Conservation (phyloP, 2,113 vertebrate genomes). For the Marcusenius ussheri region DNA sequence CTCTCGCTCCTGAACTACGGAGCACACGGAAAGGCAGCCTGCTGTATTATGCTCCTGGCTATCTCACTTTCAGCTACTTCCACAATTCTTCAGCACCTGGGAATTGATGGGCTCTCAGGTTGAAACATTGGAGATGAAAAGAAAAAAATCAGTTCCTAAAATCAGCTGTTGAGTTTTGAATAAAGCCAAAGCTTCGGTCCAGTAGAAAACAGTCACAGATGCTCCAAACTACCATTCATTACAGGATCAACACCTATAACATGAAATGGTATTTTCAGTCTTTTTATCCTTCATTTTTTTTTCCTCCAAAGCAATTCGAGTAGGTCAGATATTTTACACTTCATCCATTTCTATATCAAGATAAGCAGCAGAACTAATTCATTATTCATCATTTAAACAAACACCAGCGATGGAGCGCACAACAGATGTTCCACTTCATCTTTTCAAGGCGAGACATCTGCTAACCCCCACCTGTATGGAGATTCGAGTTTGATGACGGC, state of each 20-base stretch:
- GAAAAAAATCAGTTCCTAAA: background rate
- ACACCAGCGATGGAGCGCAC: background rate
- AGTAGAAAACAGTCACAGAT: background rate
- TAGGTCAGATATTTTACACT: background rate
- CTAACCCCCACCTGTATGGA: background rate
- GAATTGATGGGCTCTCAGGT: background rate
- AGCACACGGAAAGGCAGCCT: background rate
- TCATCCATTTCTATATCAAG: background rate
- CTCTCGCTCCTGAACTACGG: background rate
- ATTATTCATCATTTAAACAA: conserved; percentile 4
- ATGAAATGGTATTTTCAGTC: background rate
- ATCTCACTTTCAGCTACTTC: background rate
- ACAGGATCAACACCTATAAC: background rate
- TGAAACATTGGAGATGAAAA: background rate
- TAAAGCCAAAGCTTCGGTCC: background rate
- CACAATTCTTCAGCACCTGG: background rate
- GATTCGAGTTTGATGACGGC: background rate
- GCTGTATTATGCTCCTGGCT: background rate
- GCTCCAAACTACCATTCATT: background rate
- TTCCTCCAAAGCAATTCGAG: background rate
- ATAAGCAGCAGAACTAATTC: background rate
- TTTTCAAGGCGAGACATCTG: background rate
- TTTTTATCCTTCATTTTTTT: background rate
- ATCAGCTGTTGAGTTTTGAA: background rate
- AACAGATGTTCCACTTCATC: background rate